phyloP scores from a whole-genome alignment of 2,888 invertebrate genomes.

The Sinotaia quadrata region DNA sequence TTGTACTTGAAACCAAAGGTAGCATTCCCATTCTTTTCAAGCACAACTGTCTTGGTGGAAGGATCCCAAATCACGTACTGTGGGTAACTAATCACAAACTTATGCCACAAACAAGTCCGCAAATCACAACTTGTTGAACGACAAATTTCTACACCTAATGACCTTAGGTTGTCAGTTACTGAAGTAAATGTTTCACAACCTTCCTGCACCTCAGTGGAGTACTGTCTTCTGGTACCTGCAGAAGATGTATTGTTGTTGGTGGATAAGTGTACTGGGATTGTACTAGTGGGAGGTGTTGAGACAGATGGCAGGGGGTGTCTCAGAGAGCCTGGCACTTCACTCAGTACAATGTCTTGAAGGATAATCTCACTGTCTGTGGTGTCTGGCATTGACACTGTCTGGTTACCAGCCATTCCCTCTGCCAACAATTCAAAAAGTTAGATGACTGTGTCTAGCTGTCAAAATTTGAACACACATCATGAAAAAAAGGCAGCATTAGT shows the following conservation, averaged over 20 bases:
- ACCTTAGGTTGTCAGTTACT: no score
- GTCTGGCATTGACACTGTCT: neutral
- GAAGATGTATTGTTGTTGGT: neutral
- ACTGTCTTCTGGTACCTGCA: neutral
- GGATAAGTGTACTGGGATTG: neutral
- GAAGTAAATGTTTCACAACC: no score
- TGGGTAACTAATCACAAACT: slow-evolving; percentile 37
- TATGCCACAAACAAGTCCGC: slow-evolving; percentile 28
- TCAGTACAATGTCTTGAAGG: slow-evolving; percentile 18
- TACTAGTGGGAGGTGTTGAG: neutral
- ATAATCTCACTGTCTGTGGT: slow-evolving; percentile 18
- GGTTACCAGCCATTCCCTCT: no score
- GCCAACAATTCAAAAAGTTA: no score
- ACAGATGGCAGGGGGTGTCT: neutral
- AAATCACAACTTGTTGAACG: slow-evolving; percentile 2
- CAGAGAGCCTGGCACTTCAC: slow-evolving; percentile 5
- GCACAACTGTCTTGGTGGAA: slow-evolving; percentile 48
- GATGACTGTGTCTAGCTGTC: no score
- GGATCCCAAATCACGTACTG: slow-evolving; percentile 55
- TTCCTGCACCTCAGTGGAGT: neutral
- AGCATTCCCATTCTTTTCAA: slow-evolving; percentile 39
- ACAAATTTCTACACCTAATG: slow-evolving; percentile 20
- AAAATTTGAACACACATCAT: no score
- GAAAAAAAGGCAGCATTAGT: no score
- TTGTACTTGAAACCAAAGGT: slow-evolving; percentile 54